Percentiles rank a stretch among this genome's conserved stretches.
Conservation (phyloP, 2,888 invertebrate species). For the Epirrita christyi region DNA sequence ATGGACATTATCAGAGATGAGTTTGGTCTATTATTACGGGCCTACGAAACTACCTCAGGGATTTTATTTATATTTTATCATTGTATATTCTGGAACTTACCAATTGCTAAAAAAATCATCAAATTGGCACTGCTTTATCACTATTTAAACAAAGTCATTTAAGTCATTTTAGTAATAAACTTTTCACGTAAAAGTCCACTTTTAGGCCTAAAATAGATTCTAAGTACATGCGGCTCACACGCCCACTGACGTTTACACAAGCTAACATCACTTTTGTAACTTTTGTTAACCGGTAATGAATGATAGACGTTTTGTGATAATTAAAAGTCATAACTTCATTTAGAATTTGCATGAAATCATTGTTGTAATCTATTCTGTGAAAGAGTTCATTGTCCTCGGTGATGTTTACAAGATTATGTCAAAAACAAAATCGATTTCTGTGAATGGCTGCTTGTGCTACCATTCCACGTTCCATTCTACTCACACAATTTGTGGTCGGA, state of each 20-base stretch:
- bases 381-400: constrained; percentile 69
- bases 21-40: too few species aligned
- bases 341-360: constrained; percentile 52
- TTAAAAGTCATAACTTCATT: constrained; percentile 54
- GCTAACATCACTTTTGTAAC: not conserved
- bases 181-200: constrained; percentile 3
- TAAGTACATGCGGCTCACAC: constrained; percentile 47
- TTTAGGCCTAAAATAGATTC: constrained; percentile 8
- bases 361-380: constrained; percentile 46
- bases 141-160: not conserved
- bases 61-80: too few species aligned
- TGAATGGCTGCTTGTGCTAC: too few species aligned
- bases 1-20: too few species aligned
- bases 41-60: too few species aligned
- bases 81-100: not conserved
- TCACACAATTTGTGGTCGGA: too few species aligned
- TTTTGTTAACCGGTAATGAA: constrained; percentile 1
- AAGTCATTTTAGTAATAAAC: constrained; percentile 2
- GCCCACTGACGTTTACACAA: constrained; percentile 47
- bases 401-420: constrained; percentile 64
- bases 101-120: constrained; percentile 8
- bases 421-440: constrained; percentile 22
- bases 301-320: not conserved
- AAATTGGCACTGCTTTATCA: constrained; percentile 9
- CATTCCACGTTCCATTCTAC: too few species aligned